A percentile compares a stretch with the other conserved stretches of the same genome.
phyloP scores from a whole-genome alignment of 1,140 invertebrate genomes.

The Aphis craccivora region DNA sequence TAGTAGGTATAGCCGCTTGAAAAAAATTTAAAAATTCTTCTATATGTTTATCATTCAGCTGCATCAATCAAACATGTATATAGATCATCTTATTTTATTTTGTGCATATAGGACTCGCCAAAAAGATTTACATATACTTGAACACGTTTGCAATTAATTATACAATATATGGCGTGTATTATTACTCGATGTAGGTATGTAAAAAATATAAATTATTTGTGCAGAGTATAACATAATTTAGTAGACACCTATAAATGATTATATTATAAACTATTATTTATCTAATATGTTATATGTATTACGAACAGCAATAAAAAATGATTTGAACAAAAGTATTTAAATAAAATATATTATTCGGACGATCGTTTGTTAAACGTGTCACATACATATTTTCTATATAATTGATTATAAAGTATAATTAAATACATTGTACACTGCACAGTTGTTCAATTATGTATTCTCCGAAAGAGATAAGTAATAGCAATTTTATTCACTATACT shows the following conservation, averaged over 20 bases:
- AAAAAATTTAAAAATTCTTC: conserved; percentile 8
- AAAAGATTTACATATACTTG: background rate
- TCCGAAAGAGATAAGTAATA: background rate
- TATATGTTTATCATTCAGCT: background rate
- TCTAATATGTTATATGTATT: background rate
- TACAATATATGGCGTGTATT: background rate
- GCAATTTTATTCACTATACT: background rate
- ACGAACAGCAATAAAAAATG: background rate
- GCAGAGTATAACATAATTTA: background rate
- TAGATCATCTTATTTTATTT: conserved; percentile 1
- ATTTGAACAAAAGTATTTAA: background rate
- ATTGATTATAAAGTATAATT: background rate
- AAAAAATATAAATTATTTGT: background rate
- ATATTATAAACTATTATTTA: conserved; percentile 13
- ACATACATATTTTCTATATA: background rate
- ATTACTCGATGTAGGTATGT: background rate
- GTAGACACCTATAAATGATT: background rate
- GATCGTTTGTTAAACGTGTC: background rate
- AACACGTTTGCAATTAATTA: conserved; percentile 23
- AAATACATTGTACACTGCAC: too few species aligned
- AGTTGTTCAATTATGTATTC: background rate
- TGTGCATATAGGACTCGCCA: background rate
- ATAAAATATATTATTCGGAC: background rate
- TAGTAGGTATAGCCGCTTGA: background rate
- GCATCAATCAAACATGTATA: background rate